Evolutionary conservation across 2,113 vertebrate species (phyloP), one percentile per base, ranked within the genome.

Genomic region (Ailuropoda melanoleuca): DNA sequence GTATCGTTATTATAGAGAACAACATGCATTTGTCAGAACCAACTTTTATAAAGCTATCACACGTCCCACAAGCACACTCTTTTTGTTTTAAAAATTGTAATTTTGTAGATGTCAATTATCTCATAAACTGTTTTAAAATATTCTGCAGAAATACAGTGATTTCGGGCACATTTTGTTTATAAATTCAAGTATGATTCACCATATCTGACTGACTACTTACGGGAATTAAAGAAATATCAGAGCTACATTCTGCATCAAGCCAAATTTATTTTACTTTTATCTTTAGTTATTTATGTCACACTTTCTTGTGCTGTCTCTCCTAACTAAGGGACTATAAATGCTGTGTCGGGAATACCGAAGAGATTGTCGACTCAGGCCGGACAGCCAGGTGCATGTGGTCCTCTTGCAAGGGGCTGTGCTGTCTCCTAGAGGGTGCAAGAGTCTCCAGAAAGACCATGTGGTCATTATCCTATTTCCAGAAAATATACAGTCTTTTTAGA

Each of bases 11-110:
- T 97, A 93, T 93, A 95, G 86, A 97, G 93, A 97, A 95, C 92
- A 97, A 93, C n/a, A 96, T 55, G 94, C 85, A 94, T 97, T 96
- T 98, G 98, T 98, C 98, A 98, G 96, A 98, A 96, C 13, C 85
- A 90, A 98, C 77, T 90, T 83, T 86, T 93, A 97, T 64, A 97
- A 98, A 97, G 77, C 92, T 94, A 96, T 88, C 97, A 93, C 50
- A 93, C 2, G 50, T 74, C 24, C 50, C 80, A 74, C 90, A 78
- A 78, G 66, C 92, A 95, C 62, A 89, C 6, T 96, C 82, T 88
- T 96, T 88, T 85, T 92, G 96, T 68, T 66, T 64, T 43, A 95
- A 50, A 83, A 97, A 95, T 66, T 96, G 37, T 92, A 97, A 97
- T 95, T 98, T 82, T 86, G 90, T 90, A 97, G 72, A 82, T 87